Base-by-base conservation (phyloP, 2,888 invertebrate species). In the Phorcus lineatus region DNA sequence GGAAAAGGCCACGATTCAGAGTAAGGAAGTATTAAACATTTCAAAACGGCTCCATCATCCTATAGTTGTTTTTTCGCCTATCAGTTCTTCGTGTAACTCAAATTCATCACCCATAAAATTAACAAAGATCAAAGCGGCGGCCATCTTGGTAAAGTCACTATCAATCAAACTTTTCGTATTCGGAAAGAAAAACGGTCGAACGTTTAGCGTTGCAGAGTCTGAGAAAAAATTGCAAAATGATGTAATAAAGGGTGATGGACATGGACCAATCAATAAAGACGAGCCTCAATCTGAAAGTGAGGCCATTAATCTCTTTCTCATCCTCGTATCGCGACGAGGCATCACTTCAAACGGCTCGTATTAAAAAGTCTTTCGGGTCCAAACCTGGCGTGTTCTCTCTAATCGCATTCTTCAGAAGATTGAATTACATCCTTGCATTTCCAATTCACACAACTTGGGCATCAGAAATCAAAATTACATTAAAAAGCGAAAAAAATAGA, bases 391-490 rank as follows among this genome's bases (percentile, higher is more conserved):
- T 62, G 62, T 62, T 24, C 62, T 13, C 28, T 28, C 28, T 62
- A 62, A 62, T 62, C 62, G 22, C 62, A 13, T 62, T 28, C 62
- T 24, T 24, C 28, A 28, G 62, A 28, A 62, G 62, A 62, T 62
- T 62, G 62, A 62, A 62, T 62, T 62, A 62, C 22, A 16, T 28
- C 24, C 17, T 16, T 28, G 28, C 62, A 62, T 62, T 62, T 22
- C 28, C 62, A 62, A 62, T 62, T 62, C 62, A 62, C 28, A 28
- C 16, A 28, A 62, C 47, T 62, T 28, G 28, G 62, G 62, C 24
- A 62, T 62, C 62, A 62, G 62, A 24, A 19, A 62, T 62, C 28
- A 62, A 62, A 62, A 62, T 28, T 62, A 62, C 62, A 62, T 62
- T 17, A 19, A 62, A 62, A 62, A 62, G 62, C 13, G 28, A 28